These are phyloP conservation scores for Eospalax fontanierii DNA, from an alignment of 2,797 vertebrate genomes.

Conservation along the genomic window DNA sequence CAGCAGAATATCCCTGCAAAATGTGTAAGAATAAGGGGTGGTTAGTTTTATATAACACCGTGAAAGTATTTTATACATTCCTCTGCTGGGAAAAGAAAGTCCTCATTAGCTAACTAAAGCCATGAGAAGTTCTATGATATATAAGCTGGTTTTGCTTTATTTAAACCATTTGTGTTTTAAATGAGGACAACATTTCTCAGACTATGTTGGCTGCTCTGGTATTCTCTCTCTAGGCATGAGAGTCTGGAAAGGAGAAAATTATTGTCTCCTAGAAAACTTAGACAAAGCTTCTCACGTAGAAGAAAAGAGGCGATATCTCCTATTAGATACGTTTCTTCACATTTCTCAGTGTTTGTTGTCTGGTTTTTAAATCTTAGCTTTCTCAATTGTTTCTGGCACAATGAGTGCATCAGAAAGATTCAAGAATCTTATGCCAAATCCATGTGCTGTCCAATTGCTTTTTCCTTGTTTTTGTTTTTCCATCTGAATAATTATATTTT, in stretches of 20 bases:
- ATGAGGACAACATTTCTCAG: conserved; percentile 44
- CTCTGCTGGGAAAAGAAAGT: not conserved
- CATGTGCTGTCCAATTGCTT: conserved; percentile 15
- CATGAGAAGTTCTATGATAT: not conserved
- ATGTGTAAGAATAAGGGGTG: not conserved
- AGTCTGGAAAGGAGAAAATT: not conserved
- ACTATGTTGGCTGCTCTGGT: not conserved
- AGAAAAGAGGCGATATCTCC: not conserved
- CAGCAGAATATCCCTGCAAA: conserved; percentile 1
- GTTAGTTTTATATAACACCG: not conserved
- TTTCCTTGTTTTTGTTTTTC: conserved; percentile 52
- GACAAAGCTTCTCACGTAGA: not conserved
- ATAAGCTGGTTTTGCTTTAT: not conserved
- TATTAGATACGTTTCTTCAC: not conserved
- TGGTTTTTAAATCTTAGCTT: conserved; percentile 10
- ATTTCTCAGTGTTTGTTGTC: conserved; percentile 52
- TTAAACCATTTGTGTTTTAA: conserved; percentile 27
- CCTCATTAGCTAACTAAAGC: conserved; percentile 7
- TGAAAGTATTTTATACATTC: not conserved
- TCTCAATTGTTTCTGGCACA: not conserved
- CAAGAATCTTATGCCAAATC: not conserved
- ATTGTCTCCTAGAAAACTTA: conserved; percentile 33
- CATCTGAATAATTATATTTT: conserved; percentile 50
- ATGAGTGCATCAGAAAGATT: not conserved
- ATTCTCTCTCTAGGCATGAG: not conserved